phyloP scores from a whole-genome alignment of 2,797 vertebrate species.

The Telmatherina bonti region DNA sequence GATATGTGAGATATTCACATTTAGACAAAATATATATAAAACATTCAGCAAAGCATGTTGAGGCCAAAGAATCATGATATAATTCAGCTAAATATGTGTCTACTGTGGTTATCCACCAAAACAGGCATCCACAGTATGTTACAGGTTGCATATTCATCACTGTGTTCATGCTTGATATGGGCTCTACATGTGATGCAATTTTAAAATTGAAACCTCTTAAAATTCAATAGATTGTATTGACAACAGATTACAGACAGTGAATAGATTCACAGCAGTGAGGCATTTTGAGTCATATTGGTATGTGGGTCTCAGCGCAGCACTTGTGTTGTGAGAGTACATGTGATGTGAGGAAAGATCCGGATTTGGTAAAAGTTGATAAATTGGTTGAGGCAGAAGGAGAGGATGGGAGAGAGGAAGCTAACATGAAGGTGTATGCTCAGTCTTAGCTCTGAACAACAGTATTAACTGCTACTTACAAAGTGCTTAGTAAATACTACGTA shows the following conservation, averaged over 20 bases:
- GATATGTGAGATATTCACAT: not conserved
- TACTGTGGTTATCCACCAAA: not conserved
- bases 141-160: not conserved
- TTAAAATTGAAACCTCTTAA: conserved; percentile 9
- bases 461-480: not conserved
- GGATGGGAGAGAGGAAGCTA: not conserved
- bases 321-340: conserved; percentile 3
- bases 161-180: not conserved
- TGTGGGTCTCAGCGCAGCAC: conserved; percentile 15
- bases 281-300: conserved; percentile 31
- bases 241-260: not conserved
- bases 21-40: not conserved
- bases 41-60: not conserved
- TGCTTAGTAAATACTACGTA: no score
- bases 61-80: not conserved
- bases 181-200: not conserved
- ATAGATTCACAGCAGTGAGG: conserved; percentile 3
- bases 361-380: conserved; percentile 11
- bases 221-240: not conserved
- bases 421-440: not conserved
- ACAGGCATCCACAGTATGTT: not conserved
- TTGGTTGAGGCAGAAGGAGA: not conserved
- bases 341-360: conserved; percentile 1
- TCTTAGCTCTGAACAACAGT: not conserved
- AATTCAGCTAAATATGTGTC: not conserved